Percentiles rank a stretch among this genome's conserved stretches.
These are phyloP conservation scores for Lacerta bilineata DNA, from an alignment of 2,797 vertebrate species.

Conservation along the genomic window DNA sequence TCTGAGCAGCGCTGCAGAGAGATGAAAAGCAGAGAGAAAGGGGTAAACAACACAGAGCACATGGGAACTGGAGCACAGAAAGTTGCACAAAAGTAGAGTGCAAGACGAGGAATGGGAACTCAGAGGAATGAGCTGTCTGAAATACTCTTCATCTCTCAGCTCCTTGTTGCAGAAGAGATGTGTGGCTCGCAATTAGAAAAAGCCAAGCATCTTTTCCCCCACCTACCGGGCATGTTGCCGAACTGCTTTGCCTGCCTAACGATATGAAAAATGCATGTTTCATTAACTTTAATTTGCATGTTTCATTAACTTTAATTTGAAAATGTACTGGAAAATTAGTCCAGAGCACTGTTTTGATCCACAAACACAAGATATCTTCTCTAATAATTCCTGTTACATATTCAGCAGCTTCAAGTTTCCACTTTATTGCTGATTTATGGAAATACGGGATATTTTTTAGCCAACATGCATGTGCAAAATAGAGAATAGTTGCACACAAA, in stretches of 20 bases:
- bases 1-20: conserved; percentile 28
- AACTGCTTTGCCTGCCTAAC: conserved; percentile 57
- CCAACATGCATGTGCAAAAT: conserved; percentile 39
- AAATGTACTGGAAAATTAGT: conserved; percentile 59
- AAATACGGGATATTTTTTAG: conserved; percentile 25
- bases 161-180: neutral
- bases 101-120: neutral
- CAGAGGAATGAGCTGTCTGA: neutral
- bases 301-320: conserved; percentile 59
- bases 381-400: conserved; percentile 56
- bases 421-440: conserved; percentile 31
- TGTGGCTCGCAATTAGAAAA: conserved; percentile 16
- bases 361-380: conserved; percentile 52
- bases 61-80: conserved; percentile 26
- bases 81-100: neutral
- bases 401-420: conserved; percentile 46
- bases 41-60: conserved; percentile 23
- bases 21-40: conserved; percentile 37
- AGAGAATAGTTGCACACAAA: conserved; percentile 13
- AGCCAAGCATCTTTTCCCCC: neutral
- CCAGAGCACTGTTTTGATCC: conserved; percentile 15
- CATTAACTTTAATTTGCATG: conserved; percentile 57
- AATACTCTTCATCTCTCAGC: neutral
- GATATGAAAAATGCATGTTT: conserved; percentile 60
- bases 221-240: conserved; percentile 18